Evolutionary conservation across 2,797 vertebrate species (phyloP), one percentile per base, ranked within the genome.

Genomic region (Eulemur albifrons): DNA sequence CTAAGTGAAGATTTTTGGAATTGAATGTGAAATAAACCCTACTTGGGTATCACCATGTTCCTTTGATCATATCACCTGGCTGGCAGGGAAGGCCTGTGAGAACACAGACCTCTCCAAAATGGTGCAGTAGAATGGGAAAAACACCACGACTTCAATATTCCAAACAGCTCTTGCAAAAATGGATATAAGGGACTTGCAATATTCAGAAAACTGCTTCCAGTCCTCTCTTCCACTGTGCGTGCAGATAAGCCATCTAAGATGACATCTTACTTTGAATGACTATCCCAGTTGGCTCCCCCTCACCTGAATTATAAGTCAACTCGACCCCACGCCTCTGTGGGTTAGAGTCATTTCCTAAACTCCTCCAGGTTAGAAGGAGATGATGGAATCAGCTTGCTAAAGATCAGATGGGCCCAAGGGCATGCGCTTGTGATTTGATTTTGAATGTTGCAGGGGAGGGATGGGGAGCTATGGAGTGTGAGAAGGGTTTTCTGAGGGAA

Each of bases 331-430:
- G 4, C 95, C 65, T 40, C 84, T 4, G 0, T 50, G 27, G 61
- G 90, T 85, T 84, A 70, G 25, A 93, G 65, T 93, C 95, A 92
- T 95, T 97, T 97, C 50, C 94, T 40, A 23, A 94, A 72, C 61
- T 77, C 70, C 93, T 96, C 86, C 52, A 50, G 77, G 73, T 86
- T 43, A 87, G 86, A 57, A 89, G 70, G 35, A 81, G 30, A 72
- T 94, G 96, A 92, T 95, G 82, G 83, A 87, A 88, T 95, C 67
- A 11, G 83, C 88, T 89, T 89, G 75, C 84, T 0, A 57, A 93
- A 73, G 86, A 93, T 95, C 80, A 87, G 59, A 59, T 35, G 88
- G 48, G 65, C 94, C 90, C 96, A 96, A 87, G 52, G 88, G 45
- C 59, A 27, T 5, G 0, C 5, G 15, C 30, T 61, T 93, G 93